A percentile compares a stretch with the other conserved stretches of the same genome.
phyloP scores from a whole-genome alignment of 2,113 vertebrate species.

The Mustela lutreola region DNA sequence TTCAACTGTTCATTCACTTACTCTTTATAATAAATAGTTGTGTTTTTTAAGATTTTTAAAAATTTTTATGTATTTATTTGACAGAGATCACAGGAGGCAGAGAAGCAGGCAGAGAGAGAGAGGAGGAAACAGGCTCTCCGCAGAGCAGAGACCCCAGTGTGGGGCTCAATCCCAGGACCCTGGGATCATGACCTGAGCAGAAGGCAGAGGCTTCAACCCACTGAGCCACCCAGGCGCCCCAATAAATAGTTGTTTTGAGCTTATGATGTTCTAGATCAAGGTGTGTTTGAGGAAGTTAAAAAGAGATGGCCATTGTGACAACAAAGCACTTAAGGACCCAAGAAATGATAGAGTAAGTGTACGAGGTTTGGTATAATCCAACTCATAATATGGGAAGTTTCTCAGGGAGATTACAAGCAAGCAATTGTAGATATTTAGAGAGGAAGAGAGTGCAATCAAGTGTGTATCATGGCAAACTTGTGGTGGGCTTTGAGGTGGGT shows the following conservation, averaged over 20 bases:
- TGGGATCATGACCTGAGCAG: too few relatives aligned
- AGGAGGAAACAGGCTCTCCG: too few relatives aligned
- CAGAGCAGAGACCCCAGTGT: too few relatives aligned
- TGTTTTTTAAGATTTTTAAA: neutral
- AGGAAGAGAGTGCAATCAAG: neutral
- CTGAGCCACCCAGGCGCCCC: too few relatives aligned
- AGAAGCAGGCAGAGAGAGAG: too few relatives aligned
- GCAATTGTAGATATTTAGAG: neutral
- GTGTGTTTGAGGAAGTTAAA: conserved; percentile 11
- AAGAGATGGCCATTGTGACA: neutral
- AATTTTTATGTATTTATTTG: too few relatives aligned
- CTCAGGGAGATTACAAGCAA: neutral
- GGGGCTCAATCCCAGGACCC: too few relatives aligned
- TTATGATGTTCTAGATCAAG: neutral
- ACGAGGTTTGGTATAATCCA: neutral
- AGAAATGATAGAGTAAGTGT: neutral
- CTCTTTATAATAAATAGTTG: neutral
- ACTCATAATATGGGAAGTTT: neutral
- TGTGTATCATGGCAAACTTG: neutral
- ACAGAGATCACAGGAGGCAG: too few relatives aligned
- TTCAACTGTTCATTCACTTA: neutral
- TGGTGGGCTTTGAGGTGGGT: neutral
- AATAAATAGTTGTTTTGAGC: neutral
- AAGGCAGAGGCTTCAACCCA: too few relatives aligned
- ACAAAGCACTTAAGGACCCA: neutral